These are phyloP conservation scores for Drosophila littoralis DNA, from an alignment of 1,140 invertebrate genomes.

Conservation along the genomic window DNA sequence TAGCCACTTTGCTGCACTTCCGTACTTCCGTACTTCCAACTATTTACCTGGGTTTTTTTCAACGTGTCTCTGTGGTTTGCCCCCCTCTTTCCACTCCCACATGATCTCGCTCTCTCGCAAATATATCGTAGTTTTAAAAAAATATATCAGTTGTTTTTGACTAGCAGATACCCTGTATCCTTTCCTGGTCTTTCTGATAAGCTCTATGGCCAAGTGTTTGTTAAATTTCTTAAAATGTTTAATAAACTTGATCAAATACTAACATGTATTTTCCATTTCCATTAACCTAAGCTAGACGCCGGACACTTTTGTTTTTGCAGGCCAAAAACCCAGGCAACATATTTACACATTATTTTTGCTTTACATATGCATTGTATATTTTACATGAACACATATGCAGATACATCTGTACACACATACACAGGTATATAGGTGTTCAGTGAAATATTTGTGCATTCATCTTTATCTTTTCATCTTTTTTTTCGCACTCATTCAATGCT, in stretches of 20 bases:
- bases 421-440: not conserved
- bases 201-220: no score
- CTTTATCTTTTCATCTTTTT: no score
- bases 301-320: no score
- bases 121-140: no score
- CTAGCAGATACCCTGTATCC: not conserved
- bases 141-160: not conserved
- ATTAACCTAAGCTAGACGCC: no score
- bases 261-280: no score
- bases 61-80: not conserved
- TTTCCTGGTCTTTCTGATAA: not conserved
- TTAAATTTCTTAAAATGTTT: no score
- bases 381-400: no score
- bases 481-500: slow-evolving; percentile 1
- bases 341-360: no score
- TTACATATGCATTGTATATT: no score
- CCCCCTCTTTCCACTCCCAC: not conserved
- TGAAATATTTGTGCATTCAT: not conserved
- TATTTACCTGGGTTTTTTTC: not conserved
- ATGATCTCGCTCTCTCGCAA: not conserved
- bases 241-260: no score
- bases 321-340: no score
- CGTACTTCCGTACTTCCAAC: slow-evolving; percentile 19
- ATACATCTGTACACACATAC: not conserved
- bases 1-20: slow-evolving; percentile 17